Base-by-base conservation (phyloP, 2,888 invertebrate genomes). In the Ellobium chinense region DNA sequence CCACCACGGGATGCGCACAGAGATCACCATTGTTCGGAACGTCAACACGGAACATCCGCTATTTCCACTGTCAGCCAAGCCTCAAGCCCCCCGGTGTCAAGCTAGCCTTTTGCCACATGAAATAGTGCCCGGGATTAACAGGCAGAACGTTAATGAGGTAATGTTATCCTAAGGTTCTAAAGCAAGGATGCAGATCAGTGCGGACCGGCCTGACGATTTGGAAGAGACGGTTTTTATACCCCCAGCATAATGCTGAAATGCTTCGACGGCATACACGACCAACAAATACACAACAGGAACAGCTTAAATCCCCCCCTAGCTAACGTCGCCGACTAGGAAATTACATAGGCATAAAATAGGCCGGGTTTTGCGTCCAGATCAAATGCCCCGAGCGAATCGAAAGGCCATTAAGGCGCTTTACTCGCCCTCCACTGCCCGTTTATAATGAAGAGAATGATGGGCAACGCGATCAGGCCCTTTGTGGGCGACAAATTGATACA, bases 1-100 rank as follows among this genome's bases (percentile, higher is more conserved):
- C 21, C 65, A 34, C 65, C n/a, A 34, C 21, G 65, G 34, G 37
- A 21, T n/a, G 21, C 65, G 31, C 65, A 36, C 36, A 65, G 65
- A 18, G n/a, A 65, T 1, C 36, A 1, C 36, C 37, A 65, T 2
- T 9, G 65, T 65, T 18, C 46, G 7, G 9, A 46, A 18, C 46
- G 46, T 46, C 65, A 34, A 65, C 36, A 65, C n/a, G 18, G 65
- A n/a, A 65, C 65, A 65, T 65, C 65, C 65, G 65, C n/a, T 65
- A n/a, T n/a, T 21, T 14, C 37, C 9, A 18, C 46, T 46, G 46
- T 46, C 46, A 46, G 46, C 46, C 34, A 18, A 14, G 36, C 21
- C 36, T 1, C 21, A 36, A 36, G 21, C 21, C 21, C 31, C 12
- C 63, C 63, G 63, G 63, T 63, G 34, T 63, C 34, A 24, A 31